These are phyloP conservation scores for Pteropus alecto DNA, from an alignment of 2,113 vertebrate genomes.

Conservation along the genomic window DNA sequence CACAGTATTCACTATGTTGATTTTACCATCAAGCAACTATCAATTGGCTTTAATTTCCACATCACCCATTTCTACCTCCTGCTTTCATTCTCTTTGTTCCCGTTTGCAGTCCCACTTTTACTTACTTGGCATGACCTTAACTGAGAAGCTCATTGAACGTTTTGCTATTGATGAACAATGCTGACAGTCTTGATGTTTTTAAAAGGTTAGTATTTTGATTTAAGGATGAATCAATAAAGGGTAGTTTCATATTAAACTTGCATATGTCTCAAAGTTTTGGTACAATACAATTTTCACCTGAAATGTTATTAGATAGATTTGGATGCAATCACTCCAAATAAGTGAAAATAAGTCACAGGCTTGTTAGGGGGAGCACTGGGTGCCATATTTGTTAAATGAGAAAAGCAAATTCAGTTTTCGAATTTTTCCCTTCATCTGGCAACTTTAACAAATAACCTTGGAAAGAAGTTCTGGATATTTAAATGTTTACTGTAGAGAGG, in stretches of 20 bases:
- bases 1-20: conserved; percentile 81
- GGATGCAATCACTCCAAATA: conserved; percentile 66
- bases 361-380: conserved; percentile 75
- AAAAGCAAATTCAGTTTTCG: conserved; percentile 53
- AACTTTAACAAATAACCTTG: conserved; percentile 70
- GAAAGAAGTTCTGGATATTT: conserved; percentile 81
- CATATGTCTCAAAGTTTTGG: conserved; percentile 57
- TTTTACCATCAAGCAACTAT: conserved; percentile 68
- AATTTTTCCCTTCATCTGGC: conserved; percentile 56
- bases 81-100: conserved; percentile 38
- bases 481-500: conserved; percentile 71
- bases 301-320: conserved; percentile 44
- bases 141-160: conserved; percentile 38
- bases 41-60: conserved; percentile 57
- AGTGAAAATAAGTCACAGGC: conserved; percentile 64
- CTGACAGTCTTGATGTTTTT: conserved; percentile 34
- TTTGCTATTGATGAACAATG: conserved; percentile 57
- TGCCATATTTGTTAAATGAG: conserved; percentile 63
- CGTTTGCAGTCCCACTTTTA: conserved; percentile 50
- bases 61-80: background rate
- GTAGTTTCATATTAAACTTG: conserved; percentile 42
- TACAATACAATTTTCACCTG: conserved; percentile 44
- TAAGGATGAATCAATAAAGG: conserved; percentile 48
- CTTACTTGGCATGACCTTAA: conserved; percentile 57
- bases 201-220: conserved; percentile 65